phyloP scores from a whole-genome alignment of 1,140 invertebrate genomes.

The Acromyrmex charruanus region DNA sequence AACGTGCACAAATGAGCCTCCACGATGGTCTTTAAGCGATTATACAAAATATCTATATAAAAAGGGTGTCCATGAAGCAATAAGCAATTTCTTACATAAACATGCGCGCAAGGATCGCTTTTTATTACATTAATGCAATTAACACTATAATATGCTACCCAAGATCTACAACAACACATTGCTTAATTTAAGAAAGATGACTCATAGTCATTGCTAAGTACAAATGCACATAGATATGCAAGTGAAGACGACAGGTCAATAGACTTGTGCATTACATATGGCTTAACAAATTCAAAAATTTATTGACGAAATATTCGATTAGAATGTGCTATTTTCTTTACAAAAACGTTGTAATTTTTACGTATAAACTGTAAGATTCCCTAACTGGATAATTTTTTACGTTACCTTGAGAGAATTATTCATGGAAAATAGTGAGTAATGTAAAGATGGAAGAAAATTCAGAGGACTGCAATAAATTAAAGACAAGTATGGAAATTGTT shows the following conservation, averaged over 20 bases:
- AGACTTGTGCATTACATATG: neutral
- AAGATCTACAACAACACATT: neutral
- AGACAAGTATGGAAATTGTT: neutral
- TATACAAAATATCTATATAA: too few relatives aligned
- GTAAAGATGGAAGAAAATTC: neutral
- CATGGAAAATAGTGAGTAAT: neutral
- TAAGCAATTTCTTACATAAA: neutral
- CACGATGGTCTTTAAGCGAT: neutral
- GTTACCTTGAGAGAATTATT: neutral
- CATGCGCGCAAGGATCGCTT: neutral
- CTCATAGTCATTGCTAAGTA: neutral
- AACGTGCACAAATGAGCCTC: too few relatives aligned
- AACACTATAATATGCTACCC: neutral
- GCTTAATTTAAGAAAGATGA: neutral
- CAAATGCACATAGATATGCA: neutral
- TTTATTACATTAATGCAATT: constrained; percentile 10
- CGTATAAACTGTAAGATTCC: neutral
- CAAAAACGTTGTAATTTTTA: neutral
- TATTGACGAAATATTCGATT: neutral
- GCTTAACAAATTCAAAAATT: neutral
- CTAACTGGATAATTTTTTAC: neutral
- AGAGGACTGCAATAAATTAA: neutral
- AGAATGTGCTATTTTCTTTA: neutral
- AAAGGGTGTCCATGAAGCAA: too few relatives aligned
- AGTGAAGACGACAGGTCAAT: neutral